A percentile compares a stretch with the other conserved stretches of the same genome.
These are phyloP conservation scores for Zalophus californianus DNA, from an alignment of 2,797 vertebrate species.

Conservation along the genomic window DNA sequence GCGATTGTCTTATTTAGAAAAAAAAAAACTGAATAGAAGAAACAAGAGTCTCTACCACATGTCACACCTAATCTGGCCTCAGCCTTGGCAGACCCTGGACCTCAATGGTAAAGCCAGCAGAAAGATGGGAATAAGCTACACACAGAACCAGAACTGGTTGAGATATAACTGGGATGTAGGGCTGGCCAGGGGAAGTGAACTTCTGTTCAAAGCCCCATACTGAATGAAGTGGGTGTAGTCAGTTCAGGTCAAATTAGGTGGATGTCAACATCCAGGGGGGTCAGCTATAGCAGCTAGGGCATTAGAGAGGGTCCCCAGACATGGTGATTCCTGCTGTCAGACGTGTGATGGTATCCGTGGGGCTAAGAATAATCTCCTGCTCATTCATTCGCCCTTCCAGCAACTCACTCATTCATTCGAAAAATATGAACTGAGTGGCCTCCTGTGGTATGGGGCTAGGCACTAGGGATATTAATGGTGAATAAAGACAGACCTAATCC, in stretches of 20 bases:
- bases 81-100: background rate
- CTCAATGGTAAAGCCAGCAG: background rate
- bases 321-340: background rate
- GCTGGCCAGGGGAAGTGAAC: background rate
- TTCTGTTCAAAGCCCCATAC: background rate
- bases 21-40: conserved; percentile 11
- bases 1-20: background rate
- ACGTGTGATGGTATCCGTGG: background rate
- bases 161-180: background rate
- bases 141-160: background rate
- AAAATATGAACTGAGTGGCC: background rate
- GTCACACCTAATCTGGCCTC: background rate
- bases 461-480: background rate
- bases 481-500: background rate
- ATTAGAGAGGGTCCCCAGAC: background rate
- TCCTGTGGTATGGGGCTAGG: background rate
- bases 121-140: background rate
- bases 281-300: background rate
- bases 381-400: background rate
- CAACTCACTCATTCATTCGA: background rate
- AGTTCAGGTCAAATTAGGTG: background rate
- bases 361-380: background rate
- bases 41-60: background rate
- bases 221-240: background rate
- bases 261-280: background rate